Evolutionary conservation across 2,113 vertebrate species (phyloP), one percentile per base, ranked within the genome.

Genomic region (Cnemophilus loriae): DNA sequence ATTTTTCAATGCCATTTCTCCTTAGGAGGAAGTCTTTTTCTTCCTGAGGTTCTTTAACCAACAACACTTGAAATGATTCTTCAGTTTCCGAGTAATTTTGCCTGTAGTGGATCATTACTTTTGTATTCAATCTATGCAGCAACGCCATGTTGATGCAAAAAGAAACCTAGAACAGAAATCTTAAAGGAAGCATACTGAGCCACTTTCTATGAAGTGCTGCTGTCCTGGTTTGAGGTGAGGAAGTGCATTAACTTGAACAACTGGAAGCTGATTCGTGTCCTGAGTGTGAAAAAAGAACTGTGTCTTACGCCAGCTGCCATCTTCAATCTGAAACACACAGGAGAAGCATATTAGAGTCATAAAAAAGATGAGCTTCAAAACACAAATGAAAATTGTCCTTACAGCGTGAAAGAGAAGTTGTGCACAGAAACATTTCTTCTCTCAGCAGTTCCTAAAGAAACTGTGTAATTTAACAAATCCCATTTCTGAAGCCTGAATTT

Each of bases 111-210:
- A 64, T 68, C 26, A 15, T 90, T 94, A 69, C 32, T 88, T 87
- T 81, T 68, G 46, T 70, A 73, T 67, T 80, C 73, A 59, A 61
- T 75, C 64, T 73, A 47, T 82, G 71, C 73, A 96, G 64, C 57
- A 96, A 75, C 87, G 86, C 90, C 69, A 67, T 13, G 57, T 35
- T 55, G 70, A 93, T 87, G 17, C 24, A 73, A 78, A 52, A 92
- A 61, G 53, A 76, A 77, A 63, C 6, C 63, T 50, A 57, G 76
- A 49, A 80, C 69, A 91, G 93, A 95, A 91, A 73, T 84, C 79
- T 97, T 98, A 99, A 74, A 99, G 98, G 97, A 99, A 99, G 98
- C 99, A 99, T 49, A 99, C 99, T 0, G 98, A 98, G 57, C 99
- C 98, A 55, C 98, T 98, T 98, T 99, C 99, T 91, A 99, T 47